Base-by-base conservation (phyloP, 2,113 vertebrate species). In the Arenaria interpres region DNA sequence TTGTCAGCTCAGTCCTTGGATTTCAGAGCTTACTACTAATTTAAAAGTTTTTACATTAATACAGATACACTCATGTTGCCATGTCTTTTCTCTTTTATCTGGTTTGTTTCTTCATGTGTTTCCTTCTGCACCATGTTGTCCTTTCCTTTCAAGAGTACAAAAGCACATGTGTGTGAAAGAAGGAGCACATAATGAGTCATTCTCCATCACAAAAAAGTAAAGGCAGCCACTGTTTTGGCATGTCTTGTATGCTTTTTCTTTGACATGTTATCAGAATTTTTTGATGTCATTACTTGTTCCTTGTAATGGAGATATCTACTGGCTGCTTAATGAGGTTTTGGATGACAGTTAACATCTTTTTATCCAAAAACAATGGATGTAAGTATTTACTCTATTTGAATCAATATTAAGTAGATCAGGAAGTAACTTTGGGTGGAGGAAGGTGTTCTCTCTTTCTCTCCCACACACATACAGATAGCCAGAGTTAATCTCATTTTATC, bases 241-340 rank as follows among this genome's bases (percentile, higher is more conserved):
- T 33, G 33, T 39, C 39, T 85, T 56, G 2, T 28, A 57, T 1
- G 4, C 5, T 37, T 91, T 63, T 84, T 77, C 43, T 71, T 80
- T 76, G 83, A 60, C 69, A 91, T 75, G 25, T 37, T 84, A 71
- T 48, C 68, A 85, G 86, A 71, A 87, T 92, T 92, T 68, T 56
- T 57, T 81, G 27, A 25, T 81, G 35, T 54, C 48, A 9, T 75
- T 81, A n/a, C 45, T 81, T 73, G 24, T 53, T 82, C 20, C 62
- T 94, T 84, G 41, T 33, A 82, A 45, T 69, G 48, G 33, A 93
- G 39, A 85, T 73, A 23, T 62, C 84, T 90, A 11, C 56, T 93
- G 73, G 33, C 39, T 78, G 37, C 56, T 89, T 84, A 89, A 78
- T 66, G 57, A 92, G 35, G 25, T 72, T 94, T 92, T 78, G 73